Conservation (phyloP, 1,140 invertebrate species). For the Colletes latitarsis region DNA sequence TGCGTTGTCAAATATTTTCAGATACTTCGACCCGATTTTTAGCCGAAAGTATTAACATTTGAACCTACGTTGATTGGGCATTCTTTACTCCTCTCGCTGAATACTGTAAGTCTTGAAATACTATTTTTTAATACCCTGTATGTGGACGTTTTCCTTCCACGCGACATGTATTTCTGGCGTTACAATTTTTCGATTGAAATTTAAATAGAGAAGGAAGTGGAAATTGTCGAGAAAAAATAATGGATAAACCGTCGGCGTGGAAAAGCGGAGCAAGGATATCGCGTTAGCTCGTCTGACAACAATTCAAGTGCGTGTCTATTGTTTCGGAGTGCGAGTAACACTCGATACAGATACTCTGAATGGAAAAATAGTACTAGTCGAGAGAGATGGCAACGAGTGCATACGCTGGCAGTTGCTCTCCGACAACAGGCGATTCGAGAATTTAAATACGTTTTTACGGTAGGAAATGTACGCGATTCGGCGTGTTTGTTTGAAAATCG, state of each 20-base stretch:
- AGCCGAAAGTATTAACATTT: too few relatives aligned
- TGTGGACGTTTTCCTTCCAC: too few relatives aligned
- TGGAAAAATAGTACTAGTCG: slow-evolving; percentile 2
- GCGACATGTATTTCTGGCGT: not conserved
- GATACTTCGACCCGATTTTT: too few relatives aligned
- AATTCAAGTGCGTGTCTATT: slow-evolving; percentile 15
- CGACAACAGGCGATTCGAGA: not conserved
- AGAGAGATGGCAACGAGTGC: too few relatives aligned
- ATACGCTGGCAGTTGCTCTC: not conserved
- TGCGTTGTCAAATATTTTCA: too few relatives aligned
- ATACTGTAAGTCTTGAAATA: too few relatives aligned
- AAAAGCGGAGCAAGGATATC: slow-evolving; percentile 21
- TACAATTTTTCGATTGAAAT: not conserved
- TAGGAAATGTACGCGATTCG: not conserved
- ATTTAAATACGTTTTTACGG: slow-evolving; percentile 2
- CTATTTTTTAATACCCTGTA: too few relatives aligned
- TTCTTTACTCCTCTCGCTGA: too few relatives aligned
- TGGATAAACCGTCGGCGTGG: not conserved
- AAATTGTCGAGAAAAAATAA: too few relatives aligned
- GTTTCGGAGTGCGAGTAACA: not conserved
- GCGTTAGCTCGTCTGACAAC: not conserved
- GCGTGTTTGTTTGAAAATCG: not conserved
- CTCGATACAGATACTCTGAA: not conserved
- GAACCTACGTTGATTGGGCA: too few relatives aligned
- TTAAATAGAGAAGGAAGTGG: not conserved